phyloP scores from a whole-genome alignment of 2,797 vertebrate species.

The Poeciliopsis turneri region DNA sequence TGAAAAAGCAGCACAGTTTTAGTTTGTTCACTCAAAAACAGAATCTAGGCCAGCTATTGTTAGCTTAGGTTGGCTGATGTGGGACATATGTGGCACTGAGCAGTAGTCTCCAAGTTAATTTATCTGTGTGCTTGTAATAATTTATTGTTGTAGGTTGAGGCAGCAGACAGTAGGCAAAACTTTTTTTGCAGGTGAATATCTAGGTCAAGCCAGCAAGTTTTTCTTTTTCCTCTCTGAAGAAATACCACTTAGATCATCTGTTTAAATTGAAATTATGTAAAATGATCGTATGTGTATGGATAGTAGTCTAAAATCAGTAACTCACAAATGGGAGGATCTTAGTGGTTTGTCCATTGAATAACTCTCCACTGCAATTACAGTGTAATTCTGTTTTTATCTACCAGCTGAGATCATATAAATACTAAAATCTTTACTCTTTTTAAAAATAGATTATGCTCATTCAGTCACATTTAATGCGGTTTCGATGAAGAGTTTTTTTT shows the following conservation, averaged over 20 bases:
- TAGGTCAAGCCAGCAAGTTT: slow-evolving; percentile 26
- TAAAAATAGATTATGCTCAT: not conserved
- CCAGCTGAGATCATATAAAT: not conserved
- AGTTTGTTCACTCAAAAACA: slow-evolving; percentile 53
- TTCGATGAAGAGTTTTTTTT: not conserved
- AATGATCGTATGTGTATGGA: not conserved
- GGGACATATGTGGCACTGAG: slow-evolving; percentile 49
- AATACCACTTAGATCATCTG: slow-evolving; percentile 1
- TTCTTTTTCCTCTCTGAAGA: not conserved
- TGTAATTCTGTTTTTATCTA: not conserved
- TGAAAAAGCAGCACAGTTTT: slow-evolving; percentile 42
- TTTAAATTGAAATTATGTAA: slow-evolving; percentile 10
- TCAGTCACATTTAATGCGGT: not conserved
- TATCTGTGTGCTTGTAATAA: slow-evolving; percentile 31
- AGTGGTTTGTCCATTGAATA: not conserved
- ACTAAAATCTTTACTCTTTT: not conserved
- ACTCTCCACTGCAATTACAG: not conserved
- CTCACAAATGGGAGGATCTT: not conserved
- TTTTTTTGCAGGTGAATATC: slow-evolving; percentile 54
- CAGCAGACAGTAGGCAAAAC: slow-evolving; percentile 63
- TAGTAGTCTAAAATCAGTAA: not conserved
- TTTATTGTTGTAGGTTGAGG: slow-evolving; percentile 38
- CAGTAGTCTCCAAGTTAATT: slow-evolving; percentile 26
- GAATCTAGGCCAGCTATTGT: slow-evolving; percentile 62
- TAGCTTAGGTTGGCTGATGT: slow-evolving; percentile 62